These are phyloP conservation scores for Mesorhabditis sp. DNA, from an alignment of 2,888 invertebrate genomes.

Conservation along the genomic window DNA sequence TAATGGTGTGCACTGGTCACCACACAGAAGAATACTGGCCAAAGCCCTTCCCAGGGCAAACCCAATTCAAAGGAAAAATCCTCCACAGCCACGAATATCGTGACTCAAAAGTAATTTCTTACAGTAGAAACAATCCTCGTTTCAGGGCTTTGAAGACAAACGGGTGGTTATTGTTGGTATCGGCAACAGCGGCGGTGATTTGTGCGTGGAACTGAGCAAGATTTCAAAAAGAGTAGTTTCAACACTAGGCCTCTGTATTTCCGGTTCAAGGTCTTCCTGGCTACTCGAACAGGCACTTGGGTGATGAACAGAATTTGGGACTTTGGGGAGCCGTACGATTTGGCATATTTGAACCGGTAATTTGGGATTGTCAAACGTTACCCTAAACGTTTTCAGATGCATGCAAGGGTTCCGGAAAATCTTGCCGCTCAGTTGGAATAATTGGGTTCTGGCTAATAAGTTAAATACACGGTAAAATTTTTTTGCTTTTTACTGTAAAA, in stretches of 20 bases:
- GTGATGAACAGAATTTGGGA: conserved; percentile 59
- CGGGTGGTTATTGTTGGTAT: conserved; percentile 60
- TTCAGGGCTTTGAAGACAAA: conserved; percentile 56
- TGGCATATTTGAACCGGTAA: conserved; percentile 19
- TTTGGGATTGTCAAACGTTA: background rate
- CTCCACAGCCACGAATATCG: conserved; percentile 55
- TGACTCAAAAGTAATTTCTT: conserved; percentile 28
- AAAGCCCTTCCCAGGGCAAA: conserved; percentile 55
- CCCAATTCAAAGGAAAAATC: conserved; percentile 46
- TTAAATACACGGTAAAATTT: conserved; percentile 16
- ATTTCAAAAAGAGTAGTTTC: conserved; percentile 39
- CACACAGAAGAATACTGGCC: conserved; percentile 61
- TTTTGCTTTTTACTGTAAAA: background rate
- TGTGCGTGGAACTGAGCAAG: conserved; percentile 61
- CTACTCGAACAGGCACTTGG: conserved; percentile 61
- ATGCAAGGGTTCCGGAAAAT: conserved; percentile 20
- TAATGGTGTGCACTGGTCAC: conserved; percentile 63
- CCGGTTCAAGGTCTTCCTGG: conserved; percentile 57
- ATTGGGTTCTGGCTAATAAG: conserved; percentile 28
- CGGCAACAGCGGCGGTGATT: conserved; percentile 62
- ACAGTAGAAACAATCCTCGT: background rate
- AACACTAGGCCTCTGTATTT: background rate
- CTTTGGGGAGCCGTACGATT: conserved; percentile 57
- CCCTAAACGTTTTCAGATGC: conserved; percentile 12
- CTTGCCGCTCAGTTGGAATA: conserved; percentile 17